Percentiles rank a stretch among this genome's conserved stretches.
These are phyloP conservation scores for Grammomys dolichurus DNA, from an alignment of 2,113 vertebrate species.

Conservation along the genomic window DNA sequence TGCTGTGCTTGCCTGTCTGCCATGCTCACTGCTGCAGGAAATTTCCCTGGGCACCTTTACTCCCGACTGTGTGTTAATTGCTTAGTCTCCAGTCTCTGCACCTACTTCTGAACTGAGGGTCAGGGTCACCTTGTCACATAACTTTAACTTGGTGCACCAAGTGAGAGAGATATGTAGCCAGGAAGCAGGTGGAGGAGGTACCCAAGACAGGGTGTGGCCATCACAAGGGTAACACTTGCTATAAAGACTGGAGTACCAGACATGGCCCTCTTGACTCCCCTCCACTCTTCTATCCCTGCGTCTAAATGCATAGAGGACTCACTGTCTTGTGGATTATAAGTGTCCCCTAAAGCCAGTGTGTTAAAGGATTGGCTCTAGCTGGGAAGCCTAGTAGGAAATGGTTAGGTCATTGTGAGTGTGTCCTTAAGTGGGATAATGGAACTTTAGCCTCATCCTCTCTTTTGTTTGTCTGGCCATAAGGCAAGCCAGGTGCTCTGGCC, in stretches of 20 bases:
- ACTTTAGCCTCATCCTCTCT: neutral
- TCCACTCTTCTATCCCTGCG: neutral
- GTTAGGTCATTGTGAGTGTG: neutral
- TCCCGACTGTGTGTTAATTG: constrained; percentile 72
- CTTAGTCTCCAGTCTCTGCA: constrained; percentile 57
- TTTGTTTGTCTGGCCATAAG: neutral
- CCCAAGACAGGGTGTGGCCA: neutral
- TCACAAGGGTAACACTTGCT: neutral
- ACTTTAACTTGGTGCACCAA: neutral
- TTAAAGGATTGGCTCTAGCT: neutral
- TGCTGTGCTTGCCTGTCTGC: constrained; percentile 62
- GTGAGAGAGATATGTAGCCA: neutral
- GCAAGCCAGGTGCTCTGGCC: neutral
- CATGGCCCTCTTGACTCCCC: accelerated
- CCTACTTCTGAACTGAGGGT: neutral
- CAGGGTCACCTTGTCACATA: constrained; percentile 73
- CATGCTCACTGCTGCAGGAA: constrained; percentile 28
- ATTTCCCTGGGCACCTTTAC: constrained; percentile 71
- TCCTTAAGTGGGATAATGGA: neutral
- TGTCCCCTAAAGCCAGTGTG: neutral
- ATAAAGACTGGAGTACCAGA: neutral
- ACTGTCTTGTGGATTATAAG: neutral
- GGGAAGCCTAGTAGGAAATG: neutral
- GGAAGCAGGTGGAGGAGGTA: no score
- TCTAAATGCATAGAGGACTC: neutral